Conservation (phyloP, 2,113 vertebrate species). For the Lampris megalopsis region DNA sequence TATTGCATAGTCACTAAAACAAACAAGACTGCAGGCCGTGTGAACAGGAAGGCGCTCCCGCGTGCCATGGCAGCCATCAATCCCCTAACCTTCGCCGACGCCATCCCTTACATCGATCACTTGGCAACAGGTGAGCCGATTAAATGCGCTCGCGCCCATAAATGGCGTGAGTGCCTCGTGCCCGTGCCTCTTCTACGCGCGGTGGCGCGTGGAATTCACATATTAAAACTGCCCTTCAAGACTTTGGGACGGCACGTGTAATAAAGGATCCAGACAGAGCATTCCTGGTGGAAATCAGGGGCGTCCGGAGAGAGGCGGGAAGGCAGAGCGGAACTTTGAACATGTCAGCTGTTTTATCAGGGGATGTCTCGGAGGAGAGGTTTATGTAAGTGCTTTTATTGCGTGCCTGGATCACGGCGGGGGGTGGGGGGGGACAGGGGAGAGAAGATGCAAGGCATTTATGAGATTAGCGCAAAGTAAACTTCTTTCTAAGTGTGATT, state of each 20-base stretch:
- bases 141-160: slow-evolving; percentile 69
- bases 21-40: slow-evolving; percentile 16
- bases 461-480: slow-evolving; percentile 83
- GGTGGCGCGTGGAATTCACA: slow-evolving; percentile 70
- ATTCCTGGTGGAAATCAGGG: slow-evolving; percentile 82
- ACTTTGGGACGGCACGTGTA: slow-evolving; percentile 76
- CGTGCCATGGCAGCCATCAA: slow-evolving; percentile 14
- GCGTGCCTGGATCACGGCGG: slow-evolving; percentile 69
- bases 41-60: slow-evolving; percentile 35
- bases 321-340: slow-evolving; percentile 73
- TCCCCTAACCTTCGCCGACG: slow-evolving; percentile 32
- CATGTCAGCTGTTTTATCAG: slow-evolving; percentile 78
- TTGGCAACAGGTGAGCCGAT: slow-evolving; percentile 65
- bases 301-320: slow-evolving; percentile 54
- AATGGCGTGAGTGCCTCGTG: slow-evolving; percentile 58
- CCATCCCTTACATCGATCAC: slow-evolving; percentile 63
- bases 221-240: slow-evolving; percentile 82
- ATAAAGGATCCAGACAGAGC: slow-evolving; percentile 82
- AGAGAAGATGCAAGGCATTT: slow-evolving; percentile 66
- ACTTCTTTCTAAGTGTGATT: slow-evolving; percentile 75
- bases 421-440: slow-evolving; percentile 47
- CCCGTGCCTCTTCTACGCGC: slow-evolving; percentile 74
- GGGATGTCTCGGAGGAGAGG: slow-evolving; percentile 69
- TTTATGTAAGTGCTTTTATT: slow-evolving; percentile 85
- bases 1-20: slow-evolving; percentile 26